Evolutionary conservation across 2,888 invertebrate genomes (phyloP), one percentile per base, ranked within the genome.

Genomic region (Ornithoptera priamus): DNA sequence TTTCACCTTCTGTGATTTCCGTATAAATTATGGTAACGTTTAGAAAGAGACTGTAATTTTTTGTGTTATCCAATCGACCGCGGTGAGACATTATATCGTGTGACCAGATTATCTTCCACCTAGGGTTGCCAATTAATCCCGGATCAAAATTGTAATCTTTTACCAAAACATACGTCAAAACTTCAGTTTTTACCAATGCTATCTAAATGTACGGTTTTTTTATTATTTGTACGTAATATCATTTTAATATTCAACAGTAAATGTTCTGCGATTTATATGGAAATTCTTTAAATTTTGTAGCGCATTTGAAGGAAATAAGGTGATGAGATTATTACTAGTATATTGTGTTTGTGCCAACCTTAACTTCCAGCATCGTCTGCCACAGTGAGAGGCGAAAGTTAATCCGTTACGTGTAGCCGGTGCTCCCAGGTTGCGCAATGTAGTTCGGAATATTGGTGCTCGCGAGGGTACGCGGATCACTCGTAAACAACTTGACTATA

Each of bases 311-410:
- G 42, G 8, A 42, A 42, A 42, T 6, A 12, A 15, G 12, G 15
- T 15, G 12, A 53, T n/a, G 53, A 53, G 15, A 15, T 46, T 46
- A 7, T 50, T 18, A 50, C 17, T 39, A 53, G 5, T 10, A 6
- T 53, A 53, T n/a, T n/a, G 7, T 7, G 53, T 53, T 53, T n/a
- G 53, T 53, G 66, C 18, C 62, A 58, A 36, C 57, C 68, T 58
- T 63, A 20, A 57, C 77, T 18, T 77, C 77, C 72, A 73, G 77
- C 72, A 75, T 76, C 82, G 80, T 85, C 81, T 81, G 82, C 82
- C 79, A 67, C 75, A 74, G 80, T 82, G 82, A 87, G 84, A 83
- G 85, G 86, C 78, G 87, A 89, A 87, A 88, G 88, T 84, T 74
- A 72, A 77, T 78, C 68, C 75, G 73, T 76, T 76, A 74, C 81